These are phyloP conservation scores for Sylvia borin DNA, from an alignment of 2,797 vertebrate genomes.

Conservation along the genomic window DNA sequence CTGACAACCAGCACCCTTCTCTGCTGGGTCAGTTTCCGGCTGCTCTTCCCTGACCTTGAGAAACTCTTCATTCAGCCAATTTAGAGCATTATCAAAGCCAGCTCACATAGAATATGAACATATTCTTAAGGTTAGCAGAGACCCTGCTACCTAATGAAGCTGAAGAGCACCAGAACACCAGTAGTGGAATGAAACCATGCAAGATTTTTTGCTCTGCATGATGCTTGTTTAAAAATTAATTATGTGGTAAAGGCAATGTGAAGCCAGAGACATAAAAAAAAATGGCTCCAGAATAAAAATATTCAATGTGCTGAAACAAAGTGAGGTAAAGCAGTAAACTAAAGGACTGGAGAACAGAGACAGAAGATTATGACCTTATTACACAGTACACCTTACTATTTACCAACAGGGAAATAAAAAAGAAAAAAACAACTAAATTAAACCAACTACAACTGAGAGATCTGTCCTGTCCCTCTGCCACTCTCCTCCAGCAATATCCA, in stretches of 20 bases:
- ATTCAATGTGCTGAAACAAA: background rate
- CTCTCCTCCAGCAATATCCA: background rate
- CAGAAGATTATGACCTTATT: background rate
- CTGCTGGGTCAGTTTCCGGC: background rate
- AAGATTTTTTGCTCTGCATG: background rate
- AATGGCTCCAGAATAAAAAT: background rate
- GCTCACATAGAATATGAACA: background rate
- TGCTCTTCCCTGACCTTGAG: rapidly evolving
- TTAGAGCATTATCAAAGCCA: background rate
- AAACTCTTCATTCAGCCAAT: background rate
- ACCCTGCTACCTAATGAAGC: background rate
- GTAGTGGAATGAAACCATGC: background rate
- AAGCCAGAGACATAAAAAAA: background rate
- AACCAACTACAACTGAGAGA: background rate
- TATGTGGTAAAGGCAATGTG: background rate
- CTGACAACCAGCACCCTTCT: background rate
- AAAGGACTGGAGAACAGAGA: background rate
- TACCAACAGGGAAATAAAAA: background rate
- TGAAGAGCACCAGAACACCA: background rate
- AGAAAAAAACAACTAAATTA: background rate
- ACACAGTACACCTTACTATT: background rate
- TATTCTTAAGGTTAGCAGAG: background rate
- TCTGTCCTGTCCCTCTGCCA: background rate
- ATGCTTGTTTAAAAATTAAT: background rate
- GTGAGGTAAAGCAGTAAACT: background rate